These are phyloP conservation scores for Eulemur coronatus DNA, from an alignment of 2,797 vertebrate species.

Conservation along the genomic window DNA sequence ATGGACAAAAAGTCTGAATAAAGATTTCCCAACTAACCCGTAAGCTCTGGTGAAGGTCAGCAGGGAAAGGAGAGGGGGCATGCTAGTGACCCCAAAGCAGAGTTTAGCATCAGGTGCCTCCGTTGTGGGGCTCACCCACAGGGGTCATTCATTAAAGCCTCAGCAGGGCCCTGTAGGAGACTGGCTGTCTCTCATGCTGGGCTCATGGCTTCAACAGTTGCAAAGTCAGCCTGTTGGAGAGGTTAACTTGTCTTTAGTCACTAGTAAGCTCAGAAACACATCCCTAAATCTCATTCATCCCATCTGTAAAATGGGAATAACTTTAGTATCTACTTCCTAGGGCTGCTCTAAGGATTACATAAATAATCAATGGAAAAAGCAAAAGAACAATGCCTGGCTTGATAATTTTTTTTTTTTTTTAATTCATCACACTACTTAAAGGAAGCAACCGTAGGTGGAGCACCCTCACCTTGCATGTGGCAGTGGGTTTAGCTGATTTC, in stretches of 20 bases:
- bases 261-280: not conserved
- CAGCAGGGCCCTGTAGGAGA: not conserved
- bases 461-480: not conserved
- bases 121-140: rapidly evolving
- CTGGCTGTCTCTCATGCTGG: too few relatives aligned
- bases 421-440: not conserved
- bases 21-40: not conserved
- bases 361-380: not conserved
- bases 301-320: not conserved
- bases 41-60: not conserved
- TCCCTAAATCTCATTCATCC: not conserved
- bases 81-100: not conserved
- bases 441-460: not conserved
- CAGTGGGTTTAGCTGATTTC: not conserved
- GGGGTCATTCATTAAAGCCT: not conserved
- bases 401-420: too few relatives aligned
- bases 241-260: not conserved
- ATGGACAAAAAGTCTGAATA: not conserved
- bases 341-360: not conserved
- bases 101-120: not conserved
- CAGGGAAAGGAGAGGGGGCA: not conserved
- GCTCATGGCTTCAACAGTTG: rapidly evolving
- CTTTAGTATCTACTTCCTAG: too few relatives aligned
- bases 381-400: not conserved
- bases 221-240: not conserved